Evolutionary conservation across 2,797 vertebrate species (phyloP).

Genomic region (Semotilus atromaculatus): DNA sequence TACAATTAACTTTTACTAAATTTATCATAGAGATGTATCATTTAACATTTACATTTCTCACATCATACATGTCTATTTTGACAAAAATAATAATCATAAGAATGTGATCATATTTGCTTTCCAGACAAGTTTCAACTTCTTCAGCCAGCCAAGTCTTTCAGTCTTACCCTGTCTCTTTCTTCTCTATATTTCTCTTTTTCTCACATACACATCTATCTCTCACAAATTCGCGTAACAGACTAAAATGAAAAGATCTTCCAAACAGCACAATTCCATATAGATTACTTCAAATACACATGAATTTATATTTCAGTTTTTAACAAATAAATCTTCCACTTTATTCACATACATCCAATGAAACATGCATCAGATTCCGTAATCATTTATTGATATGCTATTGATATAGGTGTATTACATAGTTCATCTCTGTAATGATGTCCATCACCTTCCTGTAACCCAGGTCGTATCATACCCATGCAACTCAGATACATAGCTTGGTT

Average conservation of each 20-base stretch:
- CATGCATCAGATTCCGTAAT: neutral
- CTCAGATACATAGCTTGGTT: constrained; percentile 66
- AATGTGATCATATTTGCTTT: neutral
- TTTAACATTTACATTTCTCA: no score
- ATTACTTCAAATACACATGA: neutral
- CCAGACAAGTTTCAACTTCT: neutral
- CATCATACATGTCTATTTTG: neutral
- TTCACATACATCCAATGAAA: neutral
- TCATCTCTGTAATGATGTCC: constrained; percentile 9
- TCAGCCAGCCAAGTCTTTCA: neutral
- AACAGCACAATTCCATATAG: neutral
- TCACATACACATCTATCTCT: neutral
- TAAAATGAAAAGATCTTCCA: neutral
- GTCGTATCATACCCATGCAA: constrained; percentile 73
- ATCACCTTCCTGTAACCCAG: constrained; percentile 60
- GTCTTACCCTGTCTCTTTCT: neutral
- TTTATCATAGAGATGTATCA: no score
- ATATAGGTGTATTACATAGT: neutral
- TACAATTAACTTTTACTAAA: neutral
- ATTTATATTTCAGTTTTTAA: neutral
- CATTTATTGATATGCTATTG: neutral
- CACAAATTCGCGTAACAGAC: neutral
- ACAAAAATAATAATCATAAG: neutral
- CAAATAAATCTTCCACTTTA: neutral
- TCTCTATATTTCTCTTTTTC: neutral